Evolutionary conservation across 1,140 invertebrate genomes (phyloP).

Genomic region (Panagrolaimus sp.): DNA sequence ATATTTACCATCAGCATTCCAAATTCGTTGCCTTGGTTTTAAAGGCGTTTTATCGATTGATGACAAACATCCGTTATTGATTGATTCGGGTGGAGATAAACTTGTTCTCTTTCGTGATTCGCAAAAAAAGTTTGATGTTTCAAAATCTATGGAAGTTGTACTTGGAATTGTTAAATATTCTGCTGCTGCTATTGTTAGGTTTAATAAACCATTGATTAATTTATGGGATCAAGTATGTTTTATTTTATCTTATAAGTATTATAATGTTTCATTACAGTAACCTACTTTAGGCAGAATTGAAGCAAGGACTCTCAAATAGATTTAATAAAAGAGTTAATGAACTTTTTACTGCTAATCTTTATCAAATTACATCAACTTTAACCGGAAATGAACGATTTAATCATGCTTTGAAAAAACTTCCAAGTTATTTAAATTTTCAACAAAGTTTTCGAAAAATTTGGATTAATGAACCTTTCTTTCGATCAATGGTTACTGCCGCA

Average conservation of each 20-base stretch:
- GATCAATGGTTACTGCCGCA: background rate
- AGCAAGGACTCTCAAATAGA: constrained; percentile 47
- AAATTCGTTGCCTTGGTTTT: background rate
- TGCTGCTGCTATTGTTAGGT: constrained; percentile 60
- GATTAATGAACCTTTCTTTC: background rate
- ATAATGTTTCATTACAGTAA: constrained; percentile 47
- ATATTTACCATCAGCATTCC: background rate
- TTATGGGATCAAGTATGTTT: constrained; percentile 59
- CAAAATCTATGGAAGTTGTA: constrained; percentile 20
- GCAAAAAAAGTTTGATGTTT: constrained; percentile 4
- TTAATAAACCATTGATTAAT: constrained; percentile 60
- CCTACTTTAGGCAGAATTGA: constrained; percentile 29
- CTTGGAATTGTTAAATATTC: constrained; percentile 60
- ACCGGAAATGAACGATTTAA: background rate
- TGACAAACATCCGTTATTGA: background rate
- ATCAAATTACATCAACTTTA: constrained; percentile 20
- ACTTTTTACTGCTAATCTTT: constrained; percentile 28
- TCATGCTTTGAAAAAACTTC: background rate
- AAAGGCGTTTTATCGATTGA: constrained; percentile 1
- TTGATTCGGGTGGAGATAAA: background rate
- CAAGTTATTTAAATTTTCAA: background rate
- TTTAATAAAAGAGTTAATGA: constrained; percentile 39
- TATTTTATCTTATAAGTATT: too few relatives aligned
- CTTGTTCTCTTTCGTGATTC: background rate
- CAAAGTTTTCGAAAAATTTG: background rate